Base-by-base conservation (phyloP, 2,113 vertebrate species). In the Athene cunicularia region DNA sequence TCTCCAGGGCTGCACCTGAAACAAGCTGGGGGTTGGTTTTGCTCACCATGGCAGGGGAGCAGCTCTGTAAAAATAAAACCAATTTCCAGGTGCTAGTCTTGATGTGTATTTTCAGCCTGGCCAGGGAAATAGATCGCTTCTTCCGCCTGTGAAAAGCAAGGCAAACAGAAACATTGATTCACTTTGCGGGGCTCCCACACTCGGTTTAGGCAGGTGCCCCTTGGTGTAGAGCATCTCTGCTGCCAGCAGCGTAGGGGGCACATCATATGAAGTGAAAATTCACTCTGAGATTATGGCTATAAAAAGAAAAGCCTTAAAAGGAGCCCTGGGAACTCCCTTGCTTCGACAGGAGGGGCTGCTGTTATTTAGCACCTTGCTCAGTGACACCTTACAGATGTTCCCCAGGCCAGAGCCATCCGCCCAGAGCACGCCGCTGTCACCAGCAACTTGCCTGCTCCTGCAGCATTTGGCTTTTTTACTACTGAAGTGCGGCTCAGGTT, bases 141-240 rank as follows among this genome's bases (percentile, higher is more conserved):
- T 43, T 43, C 35, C 15, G 33, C n/a, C 55, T 21, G n/a, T 28
- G 28, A 62, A 30, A n/a, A 52, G 35, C 23, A 19, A 66, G 33
- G 22, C 27, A 22, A 43, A 24, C 12, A 12, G 58, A 45, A 52
- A 37, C 0, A 5, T 16, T 1, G 3, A 17, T 23, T 60, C 13
- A 21, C 30, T 41, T 55, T 0, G 11, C 14, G 14, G n/a, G 28
- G 30, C 45, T 8, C 8, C 5, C 16, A 43, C 8, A 10, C 35
- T 35, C 1, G 2, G 35, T 27, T 56, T 22, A 37, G 50, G 15
- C 6, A 6, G 59, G 26, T 1, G 3, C 43, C 20, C 11, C 52
- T 39, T 26, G 14, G 6, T 26, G 67, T 2, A 0, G 50, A 80
- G 67, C 30, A 35, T n/a, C 32, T 43, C 41, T 41, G 43, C 58